Conservation (phyloP, 1,140 invertebrate species). For the Bombus soroeensis region DNA sequence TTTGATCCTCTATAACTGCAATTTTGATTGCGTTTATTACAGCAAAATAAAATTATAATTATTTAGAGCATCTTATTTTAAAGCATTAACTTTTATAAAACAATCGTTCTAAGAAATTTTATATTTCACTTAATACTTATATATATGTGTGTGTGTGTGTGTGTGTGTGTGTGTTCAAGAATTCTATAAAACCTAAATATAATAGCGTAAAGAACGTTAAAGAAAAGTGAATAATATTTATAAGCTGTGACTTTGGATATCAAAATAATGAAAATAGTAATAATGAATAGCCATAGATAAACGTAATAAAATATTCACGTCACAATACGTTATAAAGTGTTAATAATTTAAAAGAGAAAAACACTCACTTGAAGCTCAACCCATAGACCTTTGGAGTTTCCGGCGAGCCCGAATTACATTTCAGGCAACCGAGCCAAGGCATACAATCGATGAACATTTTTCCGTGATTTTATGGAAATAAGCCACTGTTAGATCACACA, state of each 20-base stretch:
- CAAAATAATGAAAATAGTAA: neutral
- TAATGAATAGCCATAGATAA: neutral
- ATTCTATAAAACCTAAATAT: no score
- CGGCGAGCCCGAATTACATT: neutral
- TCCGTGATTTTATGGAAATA: neutral
- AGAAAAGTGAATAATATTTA: no score
- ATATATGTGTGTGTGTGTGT: no score
- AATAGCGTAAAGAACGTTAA: no score
- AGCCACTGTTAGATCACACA: neutral
- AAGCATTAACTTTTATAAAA: no score
- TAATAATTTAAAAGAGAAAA: neutral
- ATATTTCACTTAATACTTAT: no score
- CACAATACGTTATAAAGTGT: neutral
- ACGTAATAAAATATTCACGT: neutral
- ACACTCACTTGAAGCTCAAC: conserved; percentile 39
- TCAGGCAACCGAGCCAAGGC: conserved; percentile 4
- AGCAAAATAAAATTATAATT: no score
- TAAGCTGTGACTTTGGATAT: no score
- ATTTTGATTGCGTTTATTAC: neutral
- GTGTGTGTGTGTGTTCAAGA: no score
- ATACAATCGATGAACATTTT: conserved; percentile 43
- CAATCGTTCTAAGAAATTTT: no score
- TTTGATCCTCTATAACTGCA: neutral
- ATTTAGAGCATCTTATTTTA: no score
- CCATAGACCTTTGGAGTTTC: conserved; percentile 18